phyloP scores from a whole-genome alignment of 2,113 vertebrate species.

The Mormyrus iriodes region DNA sequence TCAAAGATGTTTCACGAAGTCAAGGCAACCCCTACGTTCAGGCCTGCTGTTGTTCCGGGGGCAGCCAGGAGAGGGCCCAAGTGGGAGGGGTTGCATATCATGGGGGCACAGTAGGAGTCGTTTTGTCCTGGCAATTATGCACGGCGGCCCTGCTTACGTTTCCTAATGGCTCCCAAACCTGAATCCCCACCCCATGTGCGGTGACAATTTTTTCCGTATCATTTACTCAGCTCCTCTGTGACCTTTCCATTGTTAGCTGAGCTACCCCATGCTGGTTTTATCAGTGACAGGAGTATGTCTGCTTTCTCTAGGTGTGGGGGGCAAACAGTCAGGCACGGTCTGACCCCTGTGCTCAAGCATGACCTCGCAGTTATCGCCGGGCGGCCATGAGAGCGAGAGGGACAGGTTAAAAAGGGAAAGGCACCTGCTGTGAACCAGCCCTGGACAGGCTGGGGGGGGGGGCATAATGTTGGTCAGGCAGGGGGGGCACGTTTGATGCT shows the following conservation, averaged over 20 bases:
- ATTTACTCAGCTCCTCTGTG: background rate
- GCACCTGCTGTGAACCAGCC: background rate
- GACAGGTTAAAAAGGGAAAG: background rate
- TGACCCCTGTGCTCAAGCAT: background rate
- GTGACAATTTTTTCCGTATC: background rate
- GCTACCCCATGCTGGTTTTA: background rate
- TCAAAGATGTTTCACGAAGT: background rate
- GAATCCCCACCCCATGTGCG: background rate
- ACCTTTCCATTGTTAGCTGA: background rate
- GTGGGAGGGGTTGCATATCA: background rate
- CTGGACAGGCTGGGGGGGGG: background rate
- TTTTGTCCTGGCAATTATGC: background rate
- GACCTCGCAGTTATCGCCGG: background rate
- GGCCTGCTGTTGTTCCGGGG: background rate
- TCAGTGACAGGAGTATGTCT: background rate
- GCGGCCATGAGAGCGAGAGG: background rate
- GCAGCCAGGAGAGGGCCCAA: background rate
- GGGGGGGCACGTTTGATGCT: background rate
- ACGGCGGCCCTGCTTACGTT: background rate
- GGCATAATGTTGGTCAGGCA: no score
- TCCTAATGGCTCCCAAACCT: background rate
- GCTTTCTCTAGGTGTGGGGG: background rate
- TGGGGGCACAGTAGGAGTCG: background rate
- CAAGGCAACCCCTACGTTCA: background rate
- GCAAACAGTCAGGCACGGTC: no score